Percentiles rank a stretch among this genome's conserved stretches.
Conservation (phyloP, 2,797 vertebrate species). For the Anniella stebbinsi region DNA sequence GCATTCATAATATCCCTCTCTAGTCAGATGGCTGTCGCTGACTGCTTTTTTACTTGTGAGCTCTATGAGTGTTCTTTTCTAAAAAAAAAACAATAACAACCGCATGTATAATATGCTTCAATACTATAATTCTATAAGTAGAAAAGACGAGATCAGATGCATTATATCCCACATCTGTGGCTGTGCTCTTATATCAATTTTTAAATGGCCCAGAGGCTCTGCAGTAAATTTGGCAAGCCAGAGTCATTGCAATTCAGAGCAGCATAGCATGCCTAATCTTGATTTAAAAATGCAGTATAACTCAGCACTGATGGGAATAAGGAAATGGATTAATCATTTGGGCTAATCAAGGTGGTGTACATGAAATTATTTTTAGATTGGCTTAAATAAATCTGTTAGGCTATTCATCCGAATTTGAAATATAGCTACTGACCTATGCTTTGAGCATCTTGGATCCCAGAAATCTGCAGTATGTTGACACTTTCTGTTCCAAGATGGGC, state of each 20-base stretch:
- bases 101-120: neutral
- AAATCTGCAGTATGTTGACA: neutral
- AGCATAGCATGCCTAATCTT: neutral
- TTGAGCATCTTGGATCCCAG: neutral
- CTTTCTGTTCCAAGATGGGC: neutral
- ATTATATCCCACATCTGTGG: neutral
- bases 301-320: neutral
- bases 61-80: neutral
- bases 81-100: too few relatives aligned
- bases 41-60: neutral
- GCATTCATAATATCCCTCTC: neutral
- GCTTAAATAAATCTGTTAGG: too few relatives aligned
- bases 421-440: neutral
- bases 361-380: neutral
- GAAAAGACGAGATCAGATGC: neutral
- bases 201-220: neutral
- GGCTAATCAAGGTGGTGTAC: neutral
- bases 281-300: neutral
- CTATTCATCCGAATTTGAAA: neutral
- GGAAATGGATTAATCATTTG: neutral
- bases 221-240: neutral
- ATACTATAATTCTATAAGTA: neutral
- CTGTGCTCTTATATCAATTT: neutral
- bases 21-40: neutral
- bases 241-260: neutral